Percentiles rank a stretch among this genome's conserved stretches.
These are phyloP conservation scores for Acyrthosiphon pisum DNA, from an alignment of 1,140 invertebrate species.

Conservation along the genomic window DNA sequence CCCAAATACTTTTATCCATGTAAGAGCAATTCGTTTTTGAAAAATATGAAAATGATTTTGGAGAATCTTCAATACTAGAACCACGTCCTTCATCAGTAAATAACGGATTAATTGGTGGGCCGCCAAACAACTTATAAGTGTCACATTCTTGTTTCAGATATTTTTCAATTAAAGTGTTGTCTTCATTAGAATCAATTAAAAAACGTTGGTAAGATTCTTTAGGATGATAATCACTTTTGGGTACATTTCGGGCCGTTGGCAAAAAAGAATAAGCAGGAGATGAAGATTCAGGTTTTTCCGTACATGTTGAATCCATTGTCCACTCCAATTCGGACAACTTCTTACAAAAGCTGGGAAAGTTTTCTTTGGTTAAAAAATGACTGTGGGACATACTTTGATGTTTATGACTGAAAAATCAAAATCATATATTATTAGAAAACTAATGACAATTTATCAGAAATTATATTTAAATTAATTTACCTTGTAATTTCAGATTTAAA, in stretches of 20 bases:
- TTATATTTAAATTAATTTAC: background rate
- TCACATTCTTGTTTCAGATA: slow-evolving; percentile 55
- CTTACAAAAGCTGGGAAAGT: slow-evolving; percentile 46
- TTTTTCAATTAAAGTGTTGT: slow-evolving; percentile 49
- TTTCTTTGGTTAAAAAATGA: slow-evolving; percentile 56
- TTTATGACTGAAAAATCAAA: background rate
- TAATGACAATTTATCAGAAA: background rate
- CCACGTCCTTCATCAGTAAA: slow-evolving; percentile 56
- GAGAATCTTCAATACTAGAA: slow-evolving; percentile 55
- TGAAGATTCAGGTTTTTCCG: slow-evolving; percentile 41
- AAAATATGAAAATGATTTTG: slow-evolving; percentile 52
- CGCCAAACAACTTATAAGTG: slow-evolving; percentile 47
- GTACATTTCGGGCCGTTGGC: slow-evolving; percentile 49
- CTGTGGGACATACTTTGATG: slow-evolving; percentile 50
- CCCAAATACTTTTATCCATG: slow-evolving; percentile 55
- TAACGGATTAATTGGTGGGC: slow-evolving; percentile 53
- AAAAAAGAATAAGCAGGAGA: slow-evolving; percentile 51
- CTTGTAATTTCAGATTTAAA: slow-evolving; percentile 29
- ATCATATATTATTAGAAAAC: background rate
- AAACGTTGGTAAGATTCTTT: slow-evolving; percentile 49
- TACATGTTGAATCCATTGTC: slow-evolving; percentile 46
- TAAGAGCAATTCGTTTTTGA: slow-evolving; percentile 54
- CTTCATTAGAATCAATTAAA: slow-evolving; percentile 48
- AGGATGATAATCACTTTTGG: slow-evolving; percentile 53
- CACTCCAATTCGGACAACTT: slow-evolving; percentile 49